These are phyloP conservation scores for Vannuccia rotundouncinata DNA, from an alignment of 2,888 invertebrate species.

Conservation along the genomic window DNA sequence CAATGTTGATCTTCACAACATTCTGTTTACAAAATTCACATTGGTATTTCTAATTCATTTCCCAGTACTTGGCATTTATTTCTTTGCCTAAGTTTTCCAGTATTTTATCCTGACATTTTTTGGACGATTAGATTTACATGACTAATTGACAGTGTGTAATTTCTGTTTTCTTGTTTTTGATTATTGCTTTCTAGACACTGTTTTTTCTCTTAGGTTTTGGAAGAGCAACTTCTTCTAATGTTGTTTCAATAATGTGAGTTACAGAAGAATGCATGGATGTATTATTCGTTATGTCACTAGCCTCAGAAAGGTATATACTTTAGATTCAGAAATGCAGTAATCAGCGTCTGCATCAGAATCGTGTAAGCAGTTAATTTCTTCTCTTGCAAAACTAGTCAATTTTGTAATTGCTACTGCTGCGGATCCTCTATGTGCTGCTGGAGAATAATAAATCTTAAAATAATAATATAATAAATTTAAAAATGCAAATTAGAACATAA, in stretches of 20 bases:
- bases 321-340: not conserved
- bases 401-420: too few species aligned
- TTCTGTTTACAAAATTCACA: not conserved
- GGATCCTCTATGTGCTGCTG: too few species aligned
- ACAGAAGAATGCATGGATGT: not conserved
- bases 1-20: not conserved
- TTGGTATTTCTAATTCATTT: constrained; percentile 12
- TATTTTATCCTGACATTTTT: constrained; percentile 10
- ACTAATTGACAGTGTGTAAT: constrained; percentile 10
- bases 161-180: constrained; percentile 5
- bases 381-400: too few species aligned
- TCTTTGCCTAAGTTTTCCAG: constrained; percentile 1
- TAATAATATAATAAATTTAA: constrained; percentile 17
- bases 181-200: constrained; percentile 37
- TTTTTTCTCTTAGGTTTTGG: constrained; percentile 30
- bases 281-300: not conserved
- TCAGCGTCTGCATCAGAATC: too few species aligned
- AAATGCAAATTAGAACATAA: too few species aligned
- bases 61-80: constrained; percentile 20
- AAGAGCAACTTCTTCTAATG: too few species aligned
- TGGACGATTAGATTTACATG: constrained; percentile 11
- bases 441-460: not conserved
- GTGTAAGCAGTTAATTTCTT: too few species aligned
- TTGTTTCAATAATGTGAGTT: not conserved
- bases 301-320: not conserved